Percentiles rank a stretch among this genome's conserved stretches.
phyloP scores from a whole-genome alignment of 2,888 invertebrate species.

The Amblyjoppa proteus region DNA sequence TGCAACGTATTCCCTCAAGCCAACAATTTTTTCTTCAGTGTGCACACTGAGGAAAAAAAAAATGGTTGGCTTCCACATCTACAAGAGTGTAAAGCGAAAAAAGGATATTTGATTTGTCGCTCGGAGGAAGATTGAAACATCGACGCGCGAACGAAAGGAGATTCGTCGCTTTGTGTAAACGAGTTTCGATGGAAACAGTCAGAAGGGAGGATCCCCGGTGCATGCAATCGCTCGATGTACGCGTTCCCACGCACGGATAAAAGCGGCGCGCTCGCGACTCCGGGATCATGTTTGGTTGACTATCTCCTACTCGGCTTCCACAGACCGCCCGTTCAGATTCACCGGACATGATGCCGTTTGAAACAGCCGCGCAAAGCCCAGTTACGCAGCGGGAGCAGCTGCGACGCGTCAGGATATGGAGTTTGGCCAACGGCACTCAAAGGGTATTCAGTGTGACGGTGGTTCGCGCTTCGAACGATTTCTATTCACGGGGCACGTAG shows the following conservation, averaged over 20 bases:
- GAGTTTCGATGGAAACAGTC: not conserved
- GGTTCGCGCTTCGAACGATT: constrained; percentile 78
- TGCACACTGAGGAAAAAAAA: too few species aligned
- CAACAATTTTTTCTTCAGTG: too few species aligned
- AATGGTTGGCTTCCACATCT: too few species aligned
- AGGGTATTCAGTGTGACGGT: constrained; percentile 72
- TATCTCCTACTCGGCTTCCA: not conserved
- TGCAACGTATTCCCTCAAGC: too few species aligned
- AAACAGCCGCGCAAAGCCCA: constrained; percentile 29
- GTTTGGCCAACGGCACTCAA: constrained; percentile 58
- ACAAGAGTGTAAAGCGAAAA: not conserved
- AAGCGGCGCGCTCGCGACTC: not conserved
- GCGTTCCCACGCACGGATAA: not conserved
- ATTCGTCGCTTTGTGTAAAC: not conserved
- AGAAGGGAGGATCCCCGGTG: not conserved
- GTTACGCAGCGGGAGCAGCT: constrained; percentile 25
- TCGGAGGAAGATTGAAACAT: not conserved
- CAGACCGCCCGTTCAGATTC: constrained; percentile 36
- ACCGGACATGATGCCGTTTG: constrained; percentile 43
- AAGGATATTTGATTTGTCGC: not conserved
- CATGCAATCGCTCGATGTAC: not conserved
- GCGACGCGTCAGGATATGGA: not conserved
- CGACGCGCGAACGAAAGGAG: not conserved
- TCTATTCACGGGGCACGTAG: constrained; percentile 76
- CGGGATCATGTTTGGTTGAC: constrained; percentile 33